Evolutionary conservation across 2,888 invertebrate genomes (phyloP), one percentile per base, ranked within the genome.

Genomic region (Nycteola revayana): DNA sequence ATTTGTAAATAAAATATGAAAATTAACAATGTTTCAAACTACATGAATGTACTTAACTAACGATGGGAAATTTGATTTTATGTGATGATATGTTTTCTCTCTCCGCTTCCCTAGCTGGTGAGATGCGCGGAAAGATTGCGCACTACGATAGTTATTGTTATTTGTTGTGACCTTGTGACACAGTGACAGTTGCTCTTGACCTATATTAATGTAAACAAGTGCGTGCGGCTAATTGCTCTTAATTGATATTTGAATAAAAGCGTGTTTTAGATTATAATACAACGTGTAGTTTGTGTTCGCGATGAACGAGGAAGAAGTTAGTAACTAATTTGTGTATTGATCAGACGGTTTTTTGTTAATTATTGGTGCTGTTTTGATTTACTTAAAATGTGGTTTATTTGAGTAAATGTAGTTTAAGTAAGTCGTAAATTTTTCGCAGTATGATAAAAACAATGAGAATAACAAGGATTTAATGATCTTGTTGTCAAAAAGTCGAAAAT

Each of bases 401-500:
- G n/a, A 17, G 11, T 27, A 7, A 17, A 11, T 14, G 27, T 27
- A 14, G 11, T 14, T 27, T 27, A 14, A 17, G 8, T 27, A 8
- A 27, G 27, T 7, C 27, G 27, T 27, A 11, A 17, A 27, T 27
- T 17, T 27, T 17, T 27, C 17, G 27, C 32, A 32, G 32, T 8
- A 25, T 32, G 32, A 32, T 20, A 32, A 28, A 10, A 28, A 28
- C 28, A 28, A 32, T 32, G 32, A 32, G 32, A 32, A 32, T 32
- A 32, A 32, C 32, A 32, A 32, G 32, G 32, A 32, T 25, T 25
- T 25, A 32, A 32, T 32, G 32, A 7, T 25, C 25, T 32, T 32
- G 32, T 32, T 32, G 32, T 32, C 32, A 32, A 32, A 32, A 25
- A 32, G 32, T 25, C 25, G 31, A 32, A 32, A 32, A 32, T 32